A percentile compares a stretch with the other conserved stretches of the same genome.
phyloP scores from a whole-genome alignment of 2,797 vertebrate genomes.

The Myotis findleyi region DNA sequence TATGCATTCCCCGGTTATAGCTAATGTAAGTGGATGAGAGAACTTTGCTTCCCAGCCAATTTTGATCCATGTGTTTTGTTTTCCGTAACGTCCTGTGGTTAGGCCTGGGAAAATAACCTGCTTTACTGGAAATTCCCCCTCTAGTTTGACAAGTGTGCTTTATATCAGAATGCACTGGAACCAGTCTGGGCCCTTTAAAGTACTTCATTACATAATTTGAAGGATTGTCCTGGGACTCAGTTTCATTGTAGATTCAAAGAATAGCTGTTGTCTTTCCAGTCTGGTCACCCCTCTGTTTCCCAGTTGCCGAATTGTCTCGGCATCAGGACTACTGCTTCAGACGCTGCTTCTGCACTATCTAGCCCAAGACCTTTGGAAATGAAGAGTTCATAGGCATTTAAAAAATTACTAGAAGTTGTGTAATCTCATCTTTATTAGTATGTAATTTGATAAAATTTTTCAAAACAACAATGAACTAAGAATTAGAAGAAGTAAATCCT shows the following conservation, averaged over 20 bases:
- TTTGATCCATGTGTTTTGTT: slow-evolving; percentile 56
- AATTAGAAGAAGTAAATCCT: neutral
- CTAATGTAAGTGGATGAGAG: slow-evolving; percentile 52
- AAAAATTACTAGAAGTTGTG: neutral
- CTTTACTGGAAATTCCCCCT: slow-evolving; percentile 70
- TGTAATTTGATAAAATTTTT: neutral
- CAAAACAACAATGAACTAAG: neutral
- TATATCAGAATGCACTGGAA: slow-evolving; percentile 27
- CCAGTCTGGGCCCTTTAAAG: slow-evolving; percentile 36
- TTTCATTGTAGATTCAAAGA: neutral
- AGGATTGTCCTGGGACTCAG: slow-evolving; percentile 25
- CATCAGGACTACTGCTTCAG: neutral
- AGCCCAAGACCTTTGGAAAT: neutral
- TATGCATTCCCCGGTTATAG: slow-evolving; percentile 27
- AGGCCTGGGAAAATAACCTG: slow-evolving; percentile 51
- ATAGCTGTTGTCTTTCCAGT: neutral
- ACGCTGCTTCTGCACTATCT: neutral
- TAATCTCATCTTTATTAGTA: neutral
- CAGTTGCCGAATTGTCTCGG: neutral
- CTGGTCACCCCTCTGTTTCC: neutral
- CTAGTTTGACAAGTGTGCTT: slow-evolving; percentile 49
- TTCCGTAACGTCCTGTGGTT: slow-evolving; percentile 36
- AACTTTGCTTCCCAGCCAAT: slow-evolving; percentile 34
- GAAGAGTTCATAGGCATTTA: neutral
- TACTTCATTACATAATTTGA: slow-evolving; percentile 72